phyloP scores from a whole-genome alignment of 2,113 vertebrate species.

The Dermatemys mawii region DNA sequence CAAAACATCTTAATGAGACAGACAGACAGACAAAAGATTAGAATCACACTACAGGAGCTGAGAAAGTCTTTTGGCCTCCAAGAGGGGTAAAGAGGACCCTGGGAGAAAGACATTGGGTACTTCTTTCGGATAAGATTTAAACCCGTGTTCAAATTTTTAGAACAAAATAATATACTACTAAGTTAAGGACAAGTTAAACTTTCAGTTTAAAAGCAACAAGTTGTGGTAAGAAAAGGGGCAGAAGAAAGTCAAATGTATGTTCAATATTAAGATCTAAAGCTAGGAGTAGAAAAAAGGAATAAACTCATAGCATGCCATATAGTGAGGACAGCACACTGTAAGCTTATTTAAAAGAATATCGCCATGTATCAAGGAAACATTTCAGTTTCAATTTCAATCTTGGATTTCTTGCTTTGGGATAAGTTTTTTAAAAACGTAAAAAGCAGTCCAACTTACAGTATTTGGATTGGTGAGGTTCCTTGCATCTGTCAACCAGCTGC shows the following conservation, averaged over 20 bases:
- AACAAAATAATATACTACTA: background rate
- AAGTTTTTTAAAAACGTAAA: background rate
- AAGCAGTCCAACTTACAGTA: slow-evolving; percentile 87
- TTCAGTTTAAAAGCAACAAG: background rate
- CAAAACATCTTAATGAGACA: background rate
- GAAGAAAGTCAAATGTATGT: background rate
- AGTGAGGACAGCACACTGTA: background rate
- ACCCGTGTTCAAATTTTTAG: background rate
- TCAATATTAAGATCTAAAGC: background rate
- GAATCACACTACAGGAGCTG: background rate
- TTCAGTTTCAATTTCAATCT: too few species aligned
- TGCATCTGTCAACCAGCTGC: slow-evolving; percentile 99
- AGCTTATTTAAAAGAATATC: background rate
- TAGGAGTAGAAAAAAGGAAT: background rate
- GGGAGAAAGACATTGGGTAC: background rate
- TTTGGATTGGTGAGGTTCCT: slow-evolving; percentile 99
- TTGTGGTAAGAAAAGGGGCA: background rate
- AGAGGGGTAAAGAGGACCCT: background rate
- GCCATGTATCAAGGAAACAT: background rate
- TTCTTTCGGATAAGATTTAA: background rate
- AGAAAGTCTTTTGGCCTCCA: background rate
- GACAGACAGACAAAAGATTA: background rate
- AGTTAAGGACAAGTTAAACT: background rate
- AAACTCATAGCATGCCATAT: background rate
- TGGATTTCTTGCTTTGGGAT: background rate